Percentiles rank a stretch among this genome's conserved stretches.
phyloP scores from a whole-genome alignment of 2,113 vertebrate species.

The Paramormyrops kingsleyae region DNA sequence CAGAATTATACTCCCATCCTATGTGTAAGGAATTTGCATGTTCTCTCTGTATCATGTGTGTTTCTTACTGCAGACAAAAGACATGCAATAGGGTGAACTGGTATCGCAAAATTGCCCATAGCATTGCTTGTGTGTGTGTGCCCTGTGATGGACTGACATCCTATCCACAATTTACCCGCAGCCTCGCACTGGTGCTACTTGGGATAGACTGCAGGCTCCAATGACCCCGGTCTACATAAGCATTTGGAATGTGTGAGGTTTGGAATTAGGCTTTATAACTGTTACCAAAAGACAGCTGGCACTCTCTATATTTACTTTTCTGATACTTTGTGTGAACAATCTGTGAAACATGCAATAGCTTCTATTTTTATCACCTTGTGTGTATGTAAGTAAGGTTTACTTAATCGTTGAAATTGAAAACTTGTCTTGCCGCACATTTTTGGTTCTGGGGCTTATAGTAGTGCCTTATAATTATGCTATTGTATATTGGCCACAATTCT shows the following conservation, averaged over 20 bases:
- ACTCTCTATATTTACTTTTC: not conserved
- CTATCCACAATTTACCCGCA: not conserved
- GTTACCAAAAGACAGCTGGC: not conserved
- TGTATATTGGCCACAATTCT: not conserved
- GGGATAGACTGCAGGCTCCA: not conserved
- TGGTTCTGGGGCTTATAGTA: not conserved
- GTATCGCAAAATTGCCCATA: not conserved
- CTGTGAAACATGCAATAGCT: not conserved
- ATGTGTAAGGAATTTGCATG: not conserved
- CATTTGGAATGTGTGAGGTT: not conserved
- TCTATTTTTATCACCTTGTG: not conserved
- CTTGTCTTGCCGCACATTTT: not conserved
- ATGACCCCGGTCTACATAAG: not conserved
- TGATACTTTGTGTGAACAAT: not conserved
- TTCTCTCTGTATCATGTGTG: not conserved
- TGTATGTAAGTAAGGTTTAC: not conserved
- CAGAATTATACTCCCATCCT: not conserved
- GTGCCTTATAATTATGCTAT: not conserved
- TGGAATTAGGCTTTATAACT: not conserved
- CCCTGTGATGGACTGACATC: not conserved
- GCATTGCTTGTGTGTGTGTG: not conserved
- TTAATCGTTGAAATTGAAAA: not conserved
- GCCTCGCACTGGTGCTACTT: not conserved
- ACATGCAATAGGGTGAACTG: not conserved
- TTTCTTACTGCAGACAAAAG: not conserved